Percentiles rank a stretch among this genome's conserved stretches.
Conservation (phyloP, 2,888 invertebrate species). For the Calameuta pallipes region DNA sequence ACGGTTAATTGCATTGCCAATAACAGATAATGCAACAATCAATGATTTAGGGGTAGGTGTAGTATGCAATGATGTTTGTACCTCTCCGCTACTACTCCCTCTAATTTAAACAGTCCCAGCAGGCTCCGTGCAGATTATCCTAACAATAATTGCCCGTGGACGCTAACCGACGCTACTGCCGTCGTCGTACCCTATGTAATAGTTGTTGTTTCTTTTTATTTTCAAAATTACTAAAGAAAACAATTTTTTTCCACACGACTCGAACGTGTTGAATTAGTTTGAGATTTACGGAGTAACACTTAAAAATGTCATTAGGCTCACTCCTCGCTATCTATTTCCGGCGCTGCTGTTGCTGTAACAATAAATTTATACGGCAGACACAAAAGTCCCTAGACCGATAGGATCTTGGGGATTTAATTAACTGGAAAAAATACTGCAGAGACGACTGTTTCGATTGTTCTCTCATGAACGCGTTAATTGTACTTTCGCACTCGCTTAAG, state of each 20-base stretch:
- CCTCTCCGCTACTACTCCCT: constrained; percentile 39
- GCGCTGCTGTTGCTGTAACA: no score
- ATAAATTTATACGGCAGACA: no score
- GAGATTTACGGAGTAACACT: no score
- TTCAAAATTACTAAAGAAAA: no score
- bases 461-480: neutral
- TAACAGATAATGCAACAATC: constrained; percentile 66
- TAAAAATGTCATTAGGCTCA: no score
- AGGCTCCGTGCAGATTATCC: constrained; percentile 59
- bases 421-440: neutral
- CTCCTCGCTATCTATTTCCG: no score
- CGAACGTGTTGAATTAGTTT: no score
- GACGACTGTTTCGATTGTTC: neutral
- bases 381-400: neutral
- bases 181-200: no score
- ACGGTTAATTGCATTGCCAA: constrained; percentile 66
- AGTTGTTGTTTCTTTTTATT: no score
- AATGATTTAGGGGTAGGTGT: constrained; percentile 59
- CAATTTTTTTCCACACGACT: no score
- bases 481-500: no score
- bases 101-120: constrained; percentile 61
- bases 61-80: constrained; percentile 48
- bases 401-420: constrained; percentile 1
- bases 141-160: constrained; percentile 49
- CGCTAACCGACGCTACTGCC: no score